Evolutionary conservation across 2,888 invertebrate genomes (phyloP), one percentile per base, ranked within the genome.

Genomic region (Amorpha juglandis): DNA sequence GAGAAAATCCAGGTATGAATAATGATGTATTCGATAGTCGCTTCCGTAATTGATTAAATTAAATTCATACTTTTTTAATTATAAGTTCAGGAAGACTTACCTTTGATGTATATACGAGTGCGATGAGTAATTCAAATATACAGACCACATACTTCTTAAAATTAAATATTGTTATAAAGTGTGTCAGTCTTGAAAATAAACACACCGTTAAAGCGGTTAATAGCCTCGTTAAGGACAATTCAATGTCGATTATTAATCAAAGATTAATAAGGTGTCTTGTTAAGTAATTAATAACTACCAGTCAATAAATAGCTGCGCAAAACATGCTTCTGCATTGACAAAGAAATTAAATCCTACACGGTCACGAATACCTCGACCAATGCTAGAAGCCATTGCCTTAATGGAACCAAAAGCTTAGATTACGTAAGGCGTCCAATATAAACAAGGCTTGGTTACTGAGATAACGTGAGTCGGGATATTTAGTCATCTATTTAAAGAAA

Each of bases 401-500:
- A 87, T 87, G 86, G 84, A 83, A 77, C 80, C 80, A 79, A 87
- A 86, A 86, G 88, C 88, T 89, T 84, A 85, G 81, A 87, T 91
- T 90, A 89, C 87, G 87, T 83, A 88, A 89, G 75, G 78, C 82
- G 77, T 78, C 81, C 80, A 83, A 86, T 86, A 87, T 87, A 90
- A 89, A 89, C 84, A 89, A 83, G 79, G 75, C 80, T 82, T 75
- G 78, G 84, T 84, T 83, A 82, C 86, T 74, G 79, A 87, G 86
- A 88, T 92, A 90, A 79, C 91, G 91, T 92, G 91, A 83, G 85
- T 81, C 75, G 73, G 72, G 81, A 88, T 91, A 91, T 91, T 92
- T 88, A 92, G 89, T 92, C 91, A 92, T 92, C 91, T 93, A 92
- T 92, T 91, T 91, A 89, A 90, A 89, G 90, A 92, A 89, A 83